A percentile compares a stretch with the other conserved stretches of the same genome.
Evolutionary conservation across 2,113 vertebrate genomes (phyloP).

Genomic region (Callionymus lyra): DNA sequence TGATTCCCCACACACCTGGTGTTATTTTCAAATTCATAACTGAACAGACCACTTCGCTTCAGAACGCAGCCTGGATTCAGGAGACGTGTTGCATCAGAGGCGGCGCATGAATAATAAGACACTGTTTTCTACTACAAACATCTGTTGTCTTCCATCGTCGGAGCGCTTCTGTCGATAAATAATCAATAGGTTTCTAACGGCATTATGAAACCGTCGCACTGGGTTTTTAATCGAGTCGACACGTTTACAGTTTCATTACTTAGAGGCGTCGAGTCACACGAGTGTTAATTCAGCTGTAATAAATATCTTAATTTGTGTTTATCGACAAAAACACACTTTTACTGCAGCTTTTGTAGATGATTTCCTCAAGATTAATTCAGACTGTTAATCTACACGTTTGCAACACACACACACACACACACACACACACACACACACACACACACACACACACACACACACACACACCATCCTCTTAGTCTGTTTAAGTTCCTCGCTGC

Average conservation of each 20-base stretch:
- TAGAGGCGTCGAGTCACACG: too few relatives aligned
- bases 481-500: too few relatives aligned
- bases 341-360: not conserved
- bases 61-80: slow-evolving; percentile 13
- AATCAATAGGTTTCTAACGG: slow-evolving; percentile 13
- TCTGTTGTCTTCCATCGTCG: slow-evolving; percentile 12
- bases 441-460: not conserved
- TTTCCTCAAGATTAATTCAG: not conserved
- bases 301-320: too few relatives aligned
- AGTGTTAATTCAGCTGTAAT: too few relatives aligned
- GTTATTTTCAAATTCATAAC: slow-evolving; percentile 29
- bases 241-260: too few relatives aligned
- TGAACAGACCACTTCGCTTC: slow-evolving; percentile 24
- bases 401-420: too few relatives aligned
- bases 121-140: slow-evolving; percentile 13
- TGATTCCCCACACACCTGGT: slow-evolving; percentile 30
- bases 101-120: slow-evolving; percentile 16
- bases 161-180: slow-evolving; percentile 3
- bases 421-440: too few relatives aligned
- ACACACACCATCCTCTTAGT: not conserved
- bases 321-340: too few relatives aligned
- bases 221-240: too few relatives aligned
- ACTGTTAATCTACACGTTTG: slow-evolving; percentile 1
- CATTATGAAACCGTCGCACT: not conserved
- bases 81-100: slow-evolving; percentile 20